Conservation (phyloP, 2,797 vertebrate species). For the Danio tinwini region DNA sequence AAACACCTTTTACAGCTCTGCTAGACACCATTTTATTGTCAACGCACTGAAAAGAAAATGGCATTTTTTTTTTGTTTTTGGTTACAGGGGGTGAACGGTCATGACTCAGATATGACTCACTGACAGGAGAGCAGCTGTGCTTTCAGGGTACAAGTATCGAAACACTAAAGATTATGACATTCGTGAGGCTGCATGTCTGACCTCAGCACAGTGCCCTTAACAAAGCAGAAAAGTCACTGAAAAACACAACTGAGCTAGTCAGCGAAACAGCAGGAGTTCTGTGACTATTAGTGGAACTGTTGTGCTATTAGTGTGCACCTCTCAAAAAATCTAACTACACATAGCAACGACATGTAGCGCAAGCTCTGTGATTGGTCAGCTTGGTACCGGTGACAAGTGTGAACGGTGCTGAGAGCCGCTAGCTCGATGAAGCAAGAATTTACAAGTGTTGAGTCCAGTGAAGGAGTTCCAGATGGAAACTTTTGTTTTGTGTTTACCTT, state of each 20-base stretch:
- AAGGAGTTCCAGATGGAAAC: no score
- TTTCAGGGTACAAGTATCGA: neutral
- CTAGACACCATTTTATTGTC: neutral
- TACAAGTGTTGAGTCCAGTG: no score
- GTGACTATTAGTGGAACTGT: no score
- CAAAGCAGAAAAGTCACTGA: neutral
- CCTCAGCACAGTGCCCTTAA: neutral
- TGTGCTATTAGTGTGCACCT: no score
- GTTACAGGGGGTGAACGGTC: neutral
- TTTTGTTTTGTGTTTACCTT: no score
- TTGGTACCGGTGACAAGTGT: no score
- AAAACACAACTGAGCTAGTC: neutral
- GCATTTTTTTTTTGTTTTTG: neutral
- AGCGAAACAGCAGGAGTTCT: neutral
- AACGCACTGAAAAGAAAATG: slow-evolving; percentile 11
- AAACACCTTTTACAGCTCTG: neutral
- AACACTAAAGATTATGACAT: neutral
- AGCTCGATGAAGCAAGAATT: no score
- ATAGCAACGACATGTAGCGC: no score
- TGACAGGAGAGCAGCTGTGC: neutral
- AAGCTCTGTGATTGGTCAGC: no score
- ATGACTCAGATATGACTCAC: slow-evolving; percentile 10
- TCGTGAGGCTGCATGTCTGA: neutral
- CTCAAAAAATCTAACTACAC: no score
- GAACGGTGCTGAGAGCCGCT: no score